phyloP scores from a whole-genome alignment of 2,113 vertebrate genomes.

The Cyprinodon brontotheroides region DNA sequence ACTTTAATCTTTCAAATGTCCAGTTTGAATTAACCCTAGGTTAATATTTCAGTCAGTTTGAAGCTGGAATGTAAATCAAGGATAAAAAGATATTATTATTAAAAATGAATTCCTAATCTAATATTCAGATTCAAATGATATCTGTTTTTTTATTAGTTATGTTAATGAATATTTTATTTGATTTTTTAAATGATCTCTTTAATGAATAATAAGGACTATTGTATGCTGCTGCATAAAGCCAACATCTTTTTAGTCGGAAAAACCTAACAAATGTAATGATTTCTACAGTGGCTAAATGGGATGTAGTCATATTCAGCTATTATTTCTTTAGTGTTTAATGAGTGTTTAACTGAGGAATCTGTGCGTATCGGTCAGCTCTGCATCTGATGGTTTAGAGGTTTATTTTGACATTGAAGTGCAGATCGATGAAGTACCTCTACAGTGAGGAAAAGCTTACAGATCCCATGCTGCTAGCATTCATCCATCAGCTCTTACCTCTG shows the following conservation, averaged over 20 bases:
- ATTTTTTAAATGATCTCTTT: no score
- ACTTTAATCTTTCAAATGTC: no score
- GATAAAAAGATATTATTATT: no score
- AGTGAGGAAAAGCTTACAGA: neutral
- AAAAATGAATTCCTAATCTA: no score
- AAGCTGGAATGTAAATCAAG: no score
- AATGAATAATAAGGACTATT: neutral
- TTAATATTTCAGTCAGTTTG: no score
- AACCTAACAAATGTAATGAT: no score
- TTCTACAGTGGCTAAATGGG: neutral
- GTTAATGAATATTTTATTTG: neutral
- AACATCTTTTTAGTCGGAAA: neutral
- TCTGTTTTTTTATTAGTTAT: neutral
- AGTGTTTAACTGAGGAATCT: neutral
- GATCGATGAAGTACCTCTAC: conserved; percentile 32
- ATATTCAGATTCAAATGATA: no score
- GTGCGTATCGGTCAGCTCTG: neutral
- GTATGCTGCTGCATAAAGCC: no score
- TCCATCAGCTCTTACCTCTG: conserved; percentile 25
- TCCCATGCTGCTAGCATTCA: conserved; percentile 1
- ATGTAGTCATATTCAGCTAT: neutral
- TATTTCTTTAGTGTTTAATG: neutral
- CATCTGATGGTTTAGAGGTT: conserved; percentile 7
- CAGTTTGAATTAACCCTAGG: neutral
- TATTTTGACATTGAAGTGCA: conserved; percentile 10